These are phyloP conservation scores for Passer montanus DNA, from an alignment of 2,113 vertebrate genomes.

Conservation along the genomic window DNA sequence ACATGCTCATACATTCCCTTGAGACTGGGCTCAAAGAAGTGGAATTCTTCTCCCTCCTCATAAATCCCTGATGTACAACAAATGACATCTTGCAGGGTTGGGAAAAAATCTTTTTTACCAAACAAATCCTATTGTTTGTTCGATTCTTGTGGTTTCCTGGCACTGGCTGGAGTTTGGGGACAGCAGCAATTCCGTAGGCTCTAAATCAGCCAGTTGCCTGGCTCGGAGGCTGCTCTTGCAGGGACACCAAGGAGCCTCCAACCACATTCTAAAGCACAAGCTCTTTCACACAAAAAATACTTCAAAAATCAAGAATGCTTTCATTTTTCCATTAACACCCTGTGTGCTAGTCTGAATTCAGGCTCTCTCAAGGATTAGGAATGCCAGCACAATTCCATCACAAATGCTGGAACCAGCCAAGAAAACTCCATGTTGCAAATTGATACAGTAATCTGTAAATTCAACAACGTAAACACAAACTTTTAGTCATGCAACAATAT, in stretches of 20 bases:
- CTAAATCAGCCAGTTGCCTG: not conserved
- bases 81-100: not conserved
- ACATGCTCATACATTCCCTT: not conserved
- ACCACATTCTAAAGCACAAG: not conserved
- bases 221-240: not conserved
- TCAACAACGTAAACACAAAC: not conserved
- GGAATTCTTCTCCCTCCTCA: not conserved
- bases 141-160: constrained; percentile 10
- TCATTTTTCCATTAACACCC: not conserved
- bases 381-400: not conserved
- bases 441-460: not conserved
- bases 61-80: not conserved
- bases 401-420: not conserved
- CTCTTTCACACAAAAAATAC: not conserved
- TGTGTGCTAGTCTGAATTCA: not conserved
- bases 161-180: not conserved
- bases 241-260: not conserved
- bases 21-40: not conserved
- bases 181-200: not conserved
- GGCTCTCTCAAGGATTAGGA: not conserved
- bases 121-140: constrained; percentile 14
- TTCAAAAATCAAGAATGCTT: not conserved
- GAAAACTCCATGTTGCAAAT: not conserved
- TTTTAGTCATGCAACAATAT: not conserved
- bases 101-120: not conserved